Base-by-base conservation (phyloP, 2,888 invertebrate species). In the Actias luna region DNA sequence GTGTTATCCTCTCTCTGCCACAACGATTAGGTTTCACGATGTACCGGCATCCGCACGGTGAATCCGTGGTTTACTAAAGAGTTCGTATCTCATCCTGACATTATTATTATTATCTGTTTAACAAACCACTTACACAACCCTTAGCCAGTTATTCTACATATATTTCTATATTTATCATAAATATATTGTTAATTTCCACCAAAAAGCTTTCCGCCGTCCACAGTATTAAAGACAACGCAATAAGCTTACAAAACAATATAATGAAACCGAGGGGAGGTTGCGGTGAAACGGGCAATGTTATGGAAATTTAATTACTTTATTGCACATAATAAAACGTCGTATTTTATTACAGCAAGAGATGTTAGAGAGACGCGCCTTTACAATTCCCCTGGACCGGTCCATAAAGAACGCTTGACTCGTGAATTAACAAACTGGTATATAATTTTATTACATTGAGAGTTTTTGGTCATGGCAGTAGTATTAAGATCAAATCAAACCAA, bases 291-390 rank as follows among this genome's bases (percentile, higher is more conserved):
- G 66, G 75, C 75, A 73, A 68, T 77, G 79, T 79, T 85, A 85
- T 83, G 84, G 82, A 83, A 85, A 85, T 84, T 84, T 85, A 85
- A 85, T 85, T 85, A 85, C 82, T 85, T 84, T 82, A 85, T 79
- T 76, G 75, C 73, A 73, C 76, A 80, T 79, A 80, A 80, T 82
- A 82, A 82, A 81, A 80, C 77, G 75, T 70, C 68, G 71, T 73
- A 71, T 74, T 77, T 71, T 65, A 67, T 75, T 76, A 76, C 76
- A 73, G 72, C 69, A 71, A 69, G 72, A 70, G 63, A 65, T 71
- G 70, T 66, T 68, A 67, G 72, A 70, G 67, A 72, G 67, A 71
- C 71, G 72, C 67, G 68, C 71, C 68, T 77, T 46, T 46, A 46
- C 10, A 22, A 46, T 22, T 18, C 46, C 10, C 5, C 22, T 2